These are phyloP conservation scores for Melopsittacus undulatus DNA, from an alignment of 2,797 vertebrate genomes.

Conservation along the genomic window DNA sequence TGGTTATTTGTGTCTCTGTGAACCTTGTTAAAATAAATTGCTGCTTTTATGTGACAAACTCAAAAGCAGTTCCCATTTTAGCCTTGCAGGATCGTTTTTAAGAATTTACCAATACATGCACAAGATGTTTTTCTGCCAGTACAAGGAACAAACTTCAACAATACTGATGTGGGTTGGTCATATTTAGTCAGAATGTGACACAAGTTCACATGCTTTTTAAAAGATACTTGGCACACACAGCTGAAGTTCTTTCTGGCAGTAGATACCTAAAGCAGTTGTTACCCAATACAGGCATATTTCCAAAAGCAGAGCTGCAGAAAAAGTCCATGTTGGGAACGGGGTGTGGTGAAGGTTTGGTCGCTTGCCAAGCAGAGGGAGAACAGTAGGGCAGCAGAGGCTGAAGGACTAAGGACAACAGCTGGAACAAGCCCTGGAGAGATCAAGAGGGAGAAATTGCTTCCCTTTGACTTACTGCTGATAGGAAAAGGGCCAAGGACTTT, in stretches of 20 bases:
- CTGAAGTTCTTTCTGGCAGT: background rate
- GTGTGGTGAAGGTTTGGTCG: background rate
- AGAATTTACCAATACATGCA: background rate
- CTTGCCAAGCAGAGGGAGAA: background rate
- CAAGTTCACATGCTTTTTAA: background rate
- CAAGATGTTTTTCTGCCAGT: background rate
- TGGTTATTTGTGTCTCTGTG: background rate
- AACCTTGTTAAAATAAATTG: slow-evolving; percentile 59
- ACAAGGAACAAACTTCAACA: background rate
- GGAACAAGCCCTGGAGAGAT: background rate
- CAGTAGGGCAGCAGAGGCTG: background rate
- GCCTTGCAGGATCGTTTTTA: slow-evolving; percentile 7
- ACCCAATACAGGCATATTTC: background rate
- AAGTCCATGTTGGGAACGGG: rapidly evolving
- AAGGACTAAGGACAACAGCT: background rate
- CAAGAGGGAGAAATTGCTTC: background rate
- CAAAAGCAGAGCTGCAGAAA: background rate
- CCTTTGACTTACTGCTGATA: background rate
- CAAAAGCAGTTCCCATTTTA: slow-evolving; percentile 15
- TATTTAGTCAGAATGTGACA: background rate
- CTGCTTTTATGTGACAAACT: slow-evolving; percentile 40
- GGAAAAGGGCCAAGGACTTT: background rate
- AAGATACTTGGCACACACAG: background rate
- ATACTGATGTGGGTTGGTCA: background rate
- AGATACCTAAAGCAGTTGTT: background rate